Evolutionary conservation across 2,113 vertebrate species (phyloP).

Genomic region (Sitta europaea): DNA sequence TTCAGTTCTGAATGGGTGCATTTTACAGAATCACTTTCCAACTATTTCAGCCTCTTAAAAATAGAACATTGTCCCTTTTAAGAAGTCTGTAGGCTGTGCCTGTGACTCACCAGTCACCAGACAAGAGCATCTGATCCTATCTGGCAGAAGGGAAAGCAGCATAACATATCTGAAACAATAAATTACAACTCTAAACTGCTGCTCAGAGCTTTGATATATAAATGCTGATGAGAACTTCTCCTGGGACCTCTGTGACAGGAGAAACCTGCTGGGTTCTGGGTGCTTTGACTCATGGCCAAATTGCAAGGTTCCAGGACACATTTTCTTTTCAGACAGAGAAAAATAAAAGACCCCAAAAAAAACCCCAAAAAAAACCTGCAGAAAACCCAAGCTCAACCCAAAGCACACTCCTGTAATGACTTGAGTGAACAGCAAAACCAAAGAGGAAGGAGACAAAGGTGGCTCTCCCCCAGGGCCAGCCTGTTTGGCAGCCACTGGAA

Average conservation of each 20-base stretch:
- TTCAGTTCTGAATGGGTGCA: background rate
- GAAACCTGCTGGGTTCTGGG: background rate
- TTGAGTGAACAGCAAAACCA: background rate
- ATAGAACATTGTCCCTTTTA: background rate
- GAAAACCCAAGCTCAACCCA: background rate
- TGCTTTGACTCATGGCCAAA: background rate
- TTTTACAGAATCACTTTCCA: background rate
- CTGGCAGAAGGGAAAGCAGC: background rate
- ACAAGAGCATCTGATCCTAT: background rate
- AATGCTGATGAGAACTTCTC: background rate
- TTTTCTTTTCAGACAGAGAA: background rate
- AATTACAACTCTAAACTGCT: background rate
- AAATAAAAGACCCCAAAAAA: background rate
- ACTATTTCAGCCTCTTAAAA: background rate
- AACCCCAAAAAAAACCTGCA: background rate
- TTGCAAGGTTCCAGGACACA: background rate
- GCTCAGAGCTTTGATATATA: background rate
- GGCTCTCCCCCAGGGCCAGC: too few species aligned
- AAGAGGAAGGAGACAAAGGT: background rate
- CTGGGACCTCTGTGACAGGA: background rate
- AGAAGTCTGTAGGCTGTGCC: background rate
- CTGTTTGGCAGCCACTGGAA: too few species aligned
- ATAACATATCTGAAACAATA: background rate
- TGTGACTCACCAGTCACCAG: conserved; percentile 60
- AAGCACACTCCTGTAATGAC: background rate